Percentiles rank a stretch among this genome's conserved stretches.
Evolutionary conservation across 2,888 invertebrate species (phyloP).

Genomic region (Ormia ochracea): DNA sequence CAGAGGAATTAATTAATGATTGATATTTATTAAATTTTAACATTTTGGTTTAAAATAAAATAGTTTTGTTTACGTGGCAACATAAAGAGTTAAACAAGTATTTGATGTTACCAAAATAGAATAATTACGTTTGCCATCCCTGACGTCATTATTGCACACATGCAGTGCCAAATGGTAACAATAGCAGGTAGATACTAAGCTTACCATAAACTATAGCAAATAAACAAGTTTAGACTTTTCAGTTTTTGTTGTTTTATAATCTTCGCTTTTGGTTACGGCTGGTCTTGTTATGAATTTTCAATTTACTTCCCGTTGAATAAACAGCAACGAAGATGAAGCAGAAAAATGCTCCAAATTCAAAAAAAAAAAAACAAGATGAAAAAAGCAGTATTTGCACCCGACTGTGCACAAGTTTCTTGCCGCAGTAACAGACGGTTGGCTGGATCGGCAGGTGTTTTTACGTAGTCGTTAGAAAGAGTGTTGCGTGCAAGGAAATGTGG

Average conservation of each 20-base stretch:
- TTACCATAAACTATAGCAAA: constrained; percentile 31
- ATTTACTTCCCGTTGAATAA: constrained; percentile 51
- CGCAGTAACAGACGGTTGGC: constrained; percentile 18
- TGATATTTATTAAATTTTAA: too few relatives aligned
- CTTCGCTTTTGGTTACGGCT: constrained; percentile 1
- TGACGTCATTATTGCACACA: background rate
- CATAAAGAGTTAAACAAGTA: too few relatives aligned
- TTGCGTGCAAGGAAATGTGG: constrained; percentile 58
- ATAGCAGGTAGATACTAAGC: background rate
- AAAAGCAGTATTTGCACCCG: background rate
- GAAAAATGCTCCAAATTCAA: constrained; percentile 42
- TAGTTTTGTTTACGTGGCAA: too few relatives aligned
- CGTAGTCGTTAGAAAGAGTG: constrained; percentile 53
- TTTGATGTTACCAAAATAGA: background rate
- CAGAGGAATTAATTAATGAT: too few relatives aligned
- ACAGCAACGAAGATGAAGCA: constrained; percentile 32
- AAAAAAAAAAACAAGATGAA: constrained; percentile 3
- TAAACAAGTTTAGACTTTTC: constrained; percentile 39
- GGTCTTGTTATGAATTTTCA: constrained; percentile 52
- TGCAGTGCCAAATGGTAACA: background rate
- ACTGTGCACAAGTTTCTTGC: constrained; percentile 32
- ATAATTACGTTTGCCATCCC: background rate
- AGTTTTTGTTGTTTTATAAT: background rate
- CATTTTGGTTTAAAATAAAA: too few relatives aligned
- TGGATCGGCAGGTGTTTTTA: constrained; percentile 67